Conservation (phyloP, 2,888 invertebrate species). For the Drosophila ustulata region DNA sequence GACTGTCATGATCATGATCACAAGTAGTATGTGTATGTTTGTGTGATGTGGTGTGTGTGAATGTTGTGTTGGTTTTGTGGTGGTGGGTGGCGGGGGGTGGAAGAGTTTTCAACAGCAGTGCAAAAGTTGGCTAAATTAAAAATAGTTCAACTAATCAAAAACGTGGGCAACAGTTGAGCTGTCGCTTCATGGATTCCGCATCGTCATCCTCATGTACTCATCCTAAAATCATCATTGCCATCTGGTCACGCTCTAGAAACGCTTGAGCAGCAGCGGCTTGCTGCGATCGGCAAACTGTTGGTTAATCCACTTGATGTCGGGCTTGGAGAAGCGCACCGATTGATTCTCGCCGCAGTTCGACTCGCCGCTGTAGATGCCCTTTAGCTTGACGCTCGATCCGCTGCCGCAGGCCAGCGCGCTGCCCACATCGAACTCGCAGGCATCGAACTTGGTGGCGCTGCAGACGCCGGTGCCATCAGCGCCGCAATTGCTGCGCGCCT, state of each 20-base stretch:
- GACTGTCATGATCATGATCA: slow-evolving; percentile 28
- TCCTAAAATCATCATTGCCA: slow-evolving; percentile 15
- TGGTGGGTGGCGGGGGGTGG: slow-evolving; percentile 23
- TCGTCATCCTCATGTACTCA: slow-evolving; percentile 19
- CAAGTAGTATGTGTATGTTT: background rate
- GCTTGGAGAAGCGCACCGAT: slow-evolving; percentile 87
- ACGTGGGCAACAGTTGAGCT: slow-evolving; percentile 41
- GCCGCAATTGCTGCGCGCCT: slow-evolving; percentile 86
- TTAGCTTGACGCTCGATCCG: slow-evolving; percentile 88
- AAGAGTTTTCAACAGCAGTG: slow-evolving; percentile 36
- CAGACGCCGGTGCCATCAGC: slow-evolving; percentile 86
- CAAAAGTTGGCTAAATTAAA: slow-evolving; percentile 67
- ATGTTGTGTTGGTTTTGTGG: slow-evolving; percentile 23
- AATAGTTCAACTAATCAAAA: slow-evolving; percentile 64
- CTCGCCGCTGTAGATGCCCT: slow-evolving; percentile 92
- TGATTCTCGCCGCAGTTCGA: slow-evolving; percentile 88
- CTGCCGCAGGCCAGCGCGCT: slow-evolving; percentile 92
- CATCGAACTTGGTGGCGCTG: slow-evolving; percentile 89
- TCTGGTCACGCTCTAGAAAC: slow-evolving; percentile 52
- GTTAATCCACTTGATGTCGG: slow-evolving; percentile 87
- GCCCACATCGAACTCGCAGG: slow-evolving; percentile 92
- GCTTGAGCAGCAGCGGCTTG: slow-evolving; percentile 76
- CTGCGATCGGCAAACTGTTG: slow-evolving; percentile 79
- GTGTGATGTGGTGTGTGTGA: slow-evolving; percentile 3
- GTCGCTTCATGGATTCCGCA: slow-evolving; percentile 31